Evolutionary conservation across 2,113 vertebrate genomes (phyloP).

Genomic region (Nothocercus julius): DNA sequence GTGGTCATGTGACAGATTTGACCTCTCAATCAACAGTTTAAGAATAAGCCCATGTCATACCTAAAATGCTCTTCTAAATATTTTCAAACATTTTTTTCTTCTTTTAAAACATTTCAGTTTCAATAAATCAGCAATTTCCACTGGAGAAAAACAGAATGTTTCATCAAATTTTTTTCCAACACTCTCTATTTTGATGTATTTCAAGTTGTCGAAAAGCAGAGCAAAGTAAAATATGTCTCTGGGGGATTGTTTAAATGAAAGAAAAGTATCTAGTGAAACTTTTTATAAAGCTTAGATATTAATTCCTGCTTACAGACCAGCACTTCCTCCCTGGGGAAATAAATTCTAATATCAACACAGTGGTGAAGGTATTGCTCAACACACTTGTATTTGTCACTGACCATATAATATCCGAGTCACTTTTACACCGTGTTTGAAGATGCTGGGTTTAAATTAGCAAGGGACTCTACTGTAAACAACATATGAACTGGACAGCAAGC

Average conservation of each 20-base stretch:
- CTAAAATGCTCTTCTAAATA: neutral
- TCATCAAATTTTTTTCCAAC: neutral
- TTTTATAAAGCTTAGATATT: neutral
- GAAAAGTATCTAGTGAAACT: neutral
- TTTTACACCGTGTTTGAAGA: neutral
- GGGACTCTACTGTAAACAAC: neutral
- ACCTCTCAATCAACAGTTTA: neutral
- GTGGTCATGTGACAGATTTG: neutral
- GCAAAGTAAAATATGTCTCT: neutral
- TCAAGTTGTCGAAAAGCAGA: neutral
- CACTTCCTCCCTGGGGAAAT: neutral
- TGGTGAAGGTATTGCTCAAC: neutral
- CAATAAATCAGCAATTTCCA: neutral
- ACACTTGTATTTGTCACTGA: constrained; percentile 1
- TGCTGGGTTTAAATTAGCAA: neutral
- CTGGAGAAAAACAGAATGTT: neutral
- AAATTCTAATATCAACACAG: neutral
- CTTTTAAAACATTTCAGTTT: neutral
- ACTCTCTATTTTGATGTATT: neutral
- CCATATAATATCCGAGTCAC: neutral
- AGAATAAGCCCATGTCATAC: neutral
- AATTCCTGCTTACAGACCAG: neutral
- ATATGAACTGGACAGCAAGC: neutral
- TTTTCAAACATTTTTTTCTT: neutral
- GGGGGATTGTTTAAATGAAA: neutral